phyloP scores from a whole-genome alignment of 2,888 invertebrate genomes.

The Pammene aurita region DNA sequence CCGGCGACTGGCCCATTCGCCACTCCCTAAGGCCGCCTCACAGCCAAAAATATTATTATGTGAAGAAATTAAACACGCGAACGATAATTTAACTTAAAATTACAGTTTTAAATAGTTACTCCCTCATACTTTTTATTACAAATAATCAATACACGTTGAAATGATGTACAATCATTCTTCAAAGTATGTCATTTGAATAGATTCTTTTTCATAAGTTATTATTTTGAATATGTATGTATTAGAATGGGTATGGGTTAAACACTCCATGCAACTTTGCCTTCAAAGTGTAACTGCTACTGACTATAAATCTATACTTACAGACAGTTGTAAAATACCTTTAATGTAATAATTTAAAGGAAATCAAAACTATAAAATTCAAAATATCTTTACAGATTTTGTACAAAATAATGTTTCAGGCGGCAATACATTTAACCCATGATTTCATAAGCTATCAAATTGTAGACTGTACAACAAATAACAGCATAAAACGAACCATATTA shows the following conservation, averaged over 20 bases:
- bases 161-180: not conserved
- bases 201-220: not conserved
- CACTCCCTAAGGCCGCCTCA: too few relatives aligned
- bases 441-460: too few relatives aligned
- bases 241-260: not conserved
- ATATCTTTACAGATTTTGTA: not conserved
- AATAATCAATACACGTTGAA: not conserved
- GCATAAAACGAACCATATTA: too few relatives aligned
- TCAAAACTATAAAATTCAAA: not conserved
- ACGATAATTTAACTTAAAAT: not conserved
- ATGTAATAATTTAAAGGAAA: not conserved
- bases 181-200: not conserved
- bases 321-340: conserved; percentile 12
- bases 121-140: not conserved
- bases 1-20: too few relatives aligned
- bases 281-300: conserved; percentile 19
- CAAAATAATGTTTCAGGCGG: too few relatives aligned
- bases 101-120: not conserved
- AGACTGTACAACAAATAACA: too few relatives aligned
- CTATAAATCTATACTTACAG: conserved; percentile 28
- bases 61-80: not conserved
- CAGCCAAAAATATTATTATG: conserved; percentile 44
- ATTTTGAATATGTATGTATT: not conserved
- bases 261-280: not conserved
- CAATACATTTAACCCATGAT: too few relatives aligned